Evolutionary conservation across 2,797 vertebrate species (phyloP).

Genomic region (Periophthalmus magnuspinnatus): DNA sequence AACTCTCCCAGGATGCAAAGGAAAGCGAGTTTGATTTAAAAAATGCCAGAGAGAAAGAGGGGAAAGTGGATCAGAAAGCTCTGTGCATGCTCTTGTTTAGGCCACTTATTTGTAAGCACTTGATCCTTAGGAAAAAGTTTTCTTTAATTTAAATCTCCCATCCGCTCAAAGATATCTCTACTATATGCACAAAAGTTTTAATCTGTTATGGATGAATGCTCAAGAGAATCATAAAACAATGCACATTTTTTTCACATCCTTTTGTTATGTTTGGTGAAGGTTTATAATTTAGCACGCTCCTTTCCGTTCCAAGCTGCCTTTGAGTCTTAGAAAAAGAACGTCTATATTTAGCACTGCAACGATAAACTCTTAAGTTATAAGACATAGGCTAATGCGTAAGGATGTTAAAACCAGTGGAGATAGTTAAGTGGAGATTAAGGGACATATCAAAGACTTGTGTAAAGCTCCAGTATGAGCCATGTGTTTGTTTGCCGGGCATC

Average conservation of each 20-base stretch:
- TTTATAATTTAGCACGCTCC: constrained; percentile 53
- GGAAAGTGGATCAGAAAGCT: constrained; percentile 38
- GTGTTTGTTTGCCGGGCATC: constrained; percentile 66
- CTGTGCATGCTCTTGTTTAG: constrained; percentile 57
- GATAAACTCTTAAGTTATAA: constrained; percentile 78
- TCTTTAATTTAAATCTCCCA: constrained; percentile 27
- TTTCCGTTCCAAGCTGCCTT: constrained; percentile 55
- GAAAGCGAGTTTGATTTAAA: constrained; percentile 41
- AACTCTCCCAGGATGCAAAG: constrained; percentile 42
- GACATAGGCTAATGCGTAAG: constrained; percentile 73
- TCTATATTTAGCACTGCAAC: constrained; percentile 69
- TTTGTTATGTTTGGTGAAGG: constrained; percentile 48
- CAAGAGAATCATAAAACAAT: constrained; percentile 63
- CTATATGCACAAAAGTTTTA: constrained; percentile 45
- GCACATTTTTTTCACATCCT: constrained; percentile 29
- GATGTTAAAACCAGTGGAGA: constrained; percentile 74
- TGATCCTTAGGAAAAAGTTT: constrained; percentile 29
- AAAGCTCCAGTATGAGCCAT: constrained; percentile 66
- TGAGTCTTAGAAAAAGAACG: constrained; percentile 62
- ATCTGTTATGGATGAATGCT: constrained; percentile 32
- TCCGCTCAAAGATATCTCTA: constrained; percentile 29
- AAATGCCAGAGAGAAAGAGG: constrained; percentile 26
- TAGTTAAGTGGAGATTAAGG: constrained; percentile 76
- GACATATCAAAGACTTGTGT: constrained; percentile 64
- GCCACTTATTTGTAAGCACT: constrained; percentile 23